Conservation (phyloP, 2,797 vertebrate genomes). For the Sternarchorhynchus goeldii region DNA sequence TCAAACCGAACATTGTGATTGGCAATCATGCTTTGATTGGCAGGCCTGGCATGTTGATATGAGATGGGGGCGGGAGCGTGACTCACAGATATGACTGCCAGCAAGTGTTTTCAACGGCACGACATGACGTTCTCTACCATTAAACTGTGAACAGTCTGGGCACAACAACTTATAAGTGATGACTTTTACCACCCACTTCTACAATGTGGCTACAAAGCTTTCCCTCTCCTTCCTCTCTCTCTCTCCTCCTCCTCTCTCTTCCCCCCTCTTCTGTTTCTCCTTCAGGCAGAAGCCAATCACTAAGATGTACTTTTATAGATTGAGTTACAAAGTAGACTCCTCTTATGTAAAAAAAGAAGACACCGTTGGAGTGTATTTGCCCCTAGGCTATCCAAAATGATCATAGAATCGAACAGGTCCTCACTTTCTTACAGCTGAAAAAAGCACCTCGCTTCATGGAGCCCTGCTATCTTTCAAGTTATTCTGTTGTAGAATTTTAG, state of each 20-base stretch:
- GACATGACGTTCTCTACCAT: conserved; percentile 29
- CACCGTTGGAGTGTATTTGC: too few relatives aligned
- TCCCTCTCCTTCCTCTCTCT: background rate
- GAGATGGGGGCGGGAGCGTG: conserved; percentile 8
- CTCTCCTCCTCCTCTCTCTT: background rate
- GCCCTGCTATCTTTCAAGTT: too few relatives aligned
- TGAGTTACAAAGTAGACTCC: too few relatives aligned
- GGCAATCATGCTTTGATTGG: conserved; percentile 9
- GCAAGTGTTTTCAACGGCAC: conserved; percentile 36
- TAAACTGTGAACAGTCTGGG: conserved; percentile 22
- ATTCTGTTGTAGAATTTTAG: too few relatives aligned
- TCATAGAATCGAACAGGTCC: too few relatives aligned
- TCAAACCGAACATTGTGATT: conserved; percentile 8
- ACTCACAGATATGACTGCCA: conserved; percentile 36
- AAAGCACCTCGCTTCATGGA: too few relatives aligned
- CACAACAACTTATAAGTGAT: conserved; percentile 16
- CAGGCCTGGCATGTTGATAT: background rate
- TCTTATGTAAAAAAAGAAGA: too few relatives aligned
- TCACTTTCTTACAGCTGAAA: too few relatives aligned
- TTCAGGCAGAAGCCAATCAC: too few relatives aligned
- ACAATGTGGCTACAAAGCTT: conserved; percentile 6
- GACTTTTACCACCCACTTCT: conserved; percentile 35
- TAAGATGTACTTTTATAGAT: too few relatives aligned
- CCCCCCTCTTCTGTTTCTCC: too few relatives aligned
- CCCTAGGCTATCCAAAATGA: too few relatives aligned